Conservation (phyloP, 2,113 vertebrate species). For the Chrysochloris asiatica region DNA sequence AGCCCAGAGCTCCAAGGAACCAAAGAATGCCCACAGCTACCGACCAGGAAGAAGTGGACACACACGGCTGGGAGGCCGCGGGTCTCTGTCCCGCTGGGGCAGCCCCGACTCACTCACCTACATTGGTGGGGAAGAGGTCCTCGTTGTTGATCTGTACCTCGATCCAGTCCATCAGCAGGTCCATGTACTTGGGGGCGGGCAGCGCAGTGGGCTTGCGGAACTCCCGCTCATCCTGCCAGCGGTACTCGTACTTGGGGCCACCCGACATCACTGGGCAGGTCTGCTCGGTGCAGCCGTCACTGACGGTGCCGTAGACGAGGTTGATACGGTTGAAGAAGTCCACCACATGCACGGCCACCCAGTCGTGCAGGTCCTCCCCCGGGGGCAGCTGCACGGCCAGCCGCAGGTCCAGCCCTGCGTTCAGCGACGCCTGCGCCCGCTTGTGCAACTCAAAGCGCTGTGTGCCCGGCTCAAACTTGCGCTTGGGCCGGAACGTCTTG, state of each 20-base stretch:
- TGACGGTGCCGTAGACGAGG: conserved; percentile 98
- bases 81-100: not conserved
- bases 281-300: conserved; percentile 94
- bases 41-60: no score
- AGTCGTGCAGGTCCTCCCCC: conserved; percentile 95
- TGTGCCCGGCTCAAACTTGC: conserved; percentile 97
- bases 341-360: conserved; percentile 98
- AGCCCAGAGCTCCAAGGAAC: not conserved
- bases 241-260: conserved; percentile 96
- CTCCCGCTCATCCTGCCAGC: conserved; percentile 96
- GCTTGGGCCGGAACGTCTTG: conserved; percentile 98
- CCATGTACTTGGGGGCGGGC: conserved; percentile 96
- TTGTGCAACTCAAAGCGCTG: conserved; percentile 98
- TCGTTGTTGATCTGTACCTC: conserved; percentile 99
- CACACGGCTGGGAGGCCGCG: no score
- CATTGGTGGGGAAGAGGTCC: conserved; percentile 95
- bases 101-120: conserved; percentile 88
- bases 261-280: conserved; percentile 97
- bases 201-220: conserved; percentile 95
- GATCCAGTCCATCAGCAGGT: conserved; percentile 98
- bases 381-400: conserved; percentile 94
- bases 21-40: no score
- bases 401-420: conserved; percentile 95
- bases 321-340: conserved; percentile 99
- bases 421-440: conserved; percentile 96